Evolutionary conservation across 2,888 invertebrate species (phyloP), one percentile per base, ranked within the genome.

Genomic region (Nymphalis urticae): DNA sequence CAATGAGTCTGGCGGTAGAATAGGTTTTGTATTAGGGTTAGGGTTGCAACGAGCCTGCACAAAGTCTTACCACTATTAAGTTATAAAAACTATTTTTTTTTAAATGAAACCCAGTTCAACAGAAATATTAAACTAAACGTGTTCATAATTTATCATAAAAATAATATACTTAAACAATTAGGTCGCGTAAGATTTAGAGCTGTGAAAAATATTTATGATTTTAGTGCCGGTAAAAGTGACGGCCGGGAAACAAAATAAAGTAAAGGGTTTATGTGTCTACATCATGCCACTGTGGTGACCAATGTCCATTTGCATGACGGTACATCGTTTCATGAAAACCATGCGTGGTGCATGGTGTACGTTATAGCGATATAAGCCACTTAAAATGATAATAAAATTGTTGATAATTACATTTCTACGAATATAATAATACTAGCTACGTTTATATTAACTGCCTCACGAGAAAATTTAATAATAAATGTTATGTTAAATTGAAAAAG

Each of bases 251-350:
- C 19, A 50, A 62, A 73, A 75, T 75, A 75, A 75, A 77, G 64
- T 72, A 70, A 67, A 68, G 58, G 72, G 74, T 80, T 81, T 79
- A 81, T 79, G 77, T 71, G 64, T 60, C 69, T 64, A 71, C 72
- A 75, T 73, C 81, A 82, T 81, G 81, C 81, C 68, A 77, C 51
- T 71, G 64, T 53, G 64, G 68, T 71, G 73, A 66, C 62, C 72
- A 71, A 70, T 73, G 75, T 73, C 69, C 78, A 81, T 77, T 90
- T 73, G 89, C 90, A 89, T 91, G 90, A 81, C 84, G 81, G 78
- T 82, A 79, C 79, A 78, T 83, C 82, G 82, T 90, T 89, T 84
- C 75, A 82, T 82, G 53, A 68, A 71, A 69, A 61, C 47, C 36
- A 21, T 51, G 54, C 36, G 19, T 66, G 71, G 67, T 64, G 6